These are phyloP conservation scores for Hemiprocne comata DNA, from an alignment of 2,113 vertebrate genomes.

Conservation along the genomic window DNA sequence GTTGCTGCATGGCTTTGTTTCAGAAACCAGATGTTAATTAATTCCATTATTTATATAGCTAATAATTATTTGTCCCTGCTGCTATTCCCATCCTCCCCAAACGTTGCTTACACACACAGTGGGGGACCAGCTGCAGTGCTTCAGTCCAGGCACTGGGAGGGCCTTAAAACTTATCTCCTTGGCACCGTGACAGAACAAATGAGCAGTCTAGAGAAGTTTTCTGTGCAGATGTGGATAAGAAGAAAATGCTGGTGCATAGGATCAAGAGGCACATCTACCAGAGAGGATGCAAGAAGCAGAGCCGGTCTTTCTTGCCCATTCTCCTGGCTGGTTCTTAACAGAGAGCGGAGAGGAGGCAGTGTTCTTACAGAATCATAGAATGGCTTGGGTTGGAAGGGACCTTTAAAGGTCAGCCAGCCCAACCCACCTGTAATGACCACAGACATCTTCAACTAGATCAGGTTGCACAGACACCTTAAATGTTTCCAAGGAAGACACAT, in stretches of 20 bases:
- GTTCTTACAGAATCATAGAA: neutral
- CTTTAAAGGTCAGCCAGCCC: neutral
- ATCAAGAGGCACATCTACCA: neutral
- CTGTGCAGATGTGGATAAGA: neutral
- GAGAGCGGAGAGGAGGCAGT: neutral
- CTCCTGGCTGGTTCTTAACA: accelerated
- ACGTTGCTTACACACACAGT: neutral
- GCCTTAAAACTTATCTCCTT: neutral
- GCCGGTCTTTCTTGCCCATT: accelerated
- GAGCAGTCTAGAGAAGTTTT: neutral
- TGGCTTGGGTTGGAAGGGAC: neutral
- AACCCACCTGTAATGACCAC: neutral
- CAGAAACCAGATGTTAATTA: constrained; percentile 12
- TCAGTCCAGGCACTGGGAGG: neutral
- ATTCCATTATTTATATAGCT: constrained; percentile 31
- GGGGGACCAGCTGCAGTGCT: neutral
- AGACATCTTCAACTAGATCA: neutral
- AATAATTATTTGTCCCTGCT: constrained; percentile 24
- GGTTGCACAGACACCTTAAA: neutral
- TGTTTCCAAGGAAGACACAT: neutral
- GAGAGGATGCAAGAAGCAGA: neutral
- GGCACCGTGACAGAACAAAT: neutral
- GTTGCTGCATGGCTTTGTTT: neutral
- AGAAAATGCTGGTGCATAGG: neutral
- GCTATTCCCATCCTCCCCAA: neutral